These are phyloP conservation scores for Aelia acuminata DNA, from an alignment of 2,888 invertebrate genomes.

Conservation along the genomic window DNA sequence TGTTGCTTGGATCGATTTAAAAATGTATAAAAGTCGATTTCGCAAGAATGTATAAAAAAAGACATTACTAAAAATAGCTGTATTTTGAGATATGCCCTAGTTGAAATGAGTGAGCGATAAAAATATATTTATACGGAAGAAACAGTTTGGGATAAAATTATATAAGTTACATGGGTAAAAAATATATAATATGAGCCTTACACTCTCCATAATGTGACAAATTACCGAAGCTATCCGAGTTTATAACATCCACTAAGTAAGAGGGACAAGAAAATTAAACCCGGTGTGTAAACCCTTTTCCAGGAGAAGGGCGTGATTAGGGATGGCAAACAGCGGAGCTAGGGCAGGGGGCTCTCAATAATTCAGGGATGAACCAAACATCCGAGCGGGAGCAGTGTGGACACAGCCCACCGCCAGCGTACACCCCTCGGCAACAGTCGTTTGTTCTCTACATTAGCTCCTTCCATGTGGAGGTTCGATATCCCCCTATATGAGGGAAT, in stretches of 20 bases:
- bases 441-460: slow-evolving; percentile 23
- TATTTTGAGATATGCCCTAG: no score
- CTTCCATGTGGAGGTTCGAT: neutral
- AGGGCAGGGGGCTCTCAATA: neutral
- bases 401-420: slow-evolving; percentile 4
- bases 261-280: slow-evolving; percentile 23
- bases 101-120: no score
- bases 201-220: neutral
- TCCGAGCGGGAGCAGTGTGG: neutral
- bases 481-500: slow-evolving; percentile 23
- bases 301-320: slow-evolving; percentile 40
- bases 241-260: neutral
- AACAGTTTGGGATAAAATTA: no score
- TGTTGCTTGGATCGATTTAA: no score
- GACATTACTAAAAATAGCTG: no score
- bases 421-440: slow-evolving; percentile 36
- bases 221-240: neutral
- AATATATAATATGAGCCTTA: neutral
- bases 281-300: neutral
- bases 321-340: slow-evolving; percentile 35
- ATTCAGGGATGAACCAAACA: slow-evolving; percentile 55
- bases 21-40: no score
- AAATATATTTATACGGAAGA: no score
- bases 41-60: no score
- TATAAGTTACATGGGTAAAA: no score